Base-by-base conservation (phyloP, 2,888 invertebrate genomes). In the Rhorus exstirpatorius region DNA sequence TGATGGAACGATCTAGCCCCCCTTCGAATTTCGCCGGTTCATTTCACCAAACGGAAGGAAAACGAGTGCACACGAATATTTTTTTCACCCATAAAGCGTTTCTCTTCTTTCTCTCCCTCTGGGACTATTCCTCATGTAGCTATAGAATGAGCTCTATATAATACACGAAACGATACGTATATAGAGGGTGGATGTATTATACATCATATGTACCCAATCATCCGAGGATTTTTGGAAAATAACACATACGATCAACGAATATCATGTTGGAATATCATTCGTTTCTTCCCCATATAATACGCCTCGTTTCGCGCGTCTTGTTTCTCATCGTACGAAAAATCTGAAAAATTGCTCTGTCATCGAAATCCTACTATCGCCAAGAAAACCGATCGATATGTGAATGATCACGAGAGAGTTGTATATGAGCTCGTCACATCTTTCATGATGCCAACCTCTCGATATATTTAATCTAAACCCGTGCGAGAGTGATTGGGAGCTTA, bases 1-100 rank as follows among this genome's bases (percentile, higher is more conserved):
- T 76, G 80, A 65, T 71, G 31, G 65, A 80, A 76, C 70, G 75
- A 80, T 70, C 60, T 41, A 26, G 10, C 35, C 49, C 53, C 35
- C 49, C 17, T n/a, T n/a, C 44, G 26, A 49, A 79, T 74, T 74
- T 31, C 51, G n/a, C 53, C 44, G 53, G 53, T 75, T 63, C 44
- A 63, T 80, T 70, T 46, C 46, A 70, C 67, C 21, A 24, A 65
- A 46, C 21, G 35, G 44, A 26, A 51, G 35, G 8, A 24, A 51
- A 60, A 63, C 35, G 60, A 17, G 68, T 14, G 51, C 7, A 8
- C 44, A 35, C 61, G 46, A 70, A 80, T 70, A 70, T 61, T 51
- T 21, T 51, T 8, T 3, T n/a, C 24, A 0, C 10, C n/a, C n/a
- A n/a, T n/a, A 7, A 38, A 24, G 3, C 14, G 6, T 17, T 17